A percentile compares a stretch with the other conserved stretches of the same genome.
These are phyloP conservation scores for Hafferia zeledoni DNA, from an alignment of 2,797 vertebrate species.

Conservation along the genomic window DNA sequence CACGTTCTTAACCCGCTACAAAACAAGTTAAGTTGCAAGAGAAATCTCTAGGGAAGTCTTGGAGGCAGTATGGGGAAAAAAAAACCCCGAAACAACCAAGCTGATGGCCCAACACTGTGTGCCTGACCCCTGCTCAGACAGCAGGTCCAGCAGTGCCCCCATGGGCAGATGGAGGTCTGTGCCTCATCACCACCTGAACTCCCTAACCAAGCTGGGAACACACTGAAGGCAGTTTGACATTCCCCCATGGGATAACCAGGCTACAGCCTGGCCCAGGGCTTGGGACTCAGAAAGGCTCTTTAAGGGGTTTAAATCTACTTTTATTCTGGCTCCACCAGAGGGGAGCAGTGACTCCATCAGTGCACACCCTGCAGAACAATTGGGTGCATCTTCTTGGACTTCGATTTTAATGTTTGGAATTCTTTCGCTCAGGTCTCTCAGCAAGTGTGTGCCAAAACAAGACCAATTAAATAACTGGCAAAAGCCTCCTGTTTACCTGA, in stretches of 20 bases:
- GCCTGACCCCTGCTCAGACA: background rate
- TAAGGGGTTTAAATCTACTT: background rate
- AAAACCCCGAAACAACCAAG: background rate
- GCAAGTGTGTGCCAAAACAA: background rate
- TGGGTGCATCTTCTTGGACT: background rate
- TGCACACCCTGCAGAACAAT: too few species aligned
- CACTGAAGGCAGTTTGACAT: background rate
- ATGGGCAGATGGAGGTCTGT: rapidly evolving
- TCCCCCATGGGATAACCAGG: background rate
- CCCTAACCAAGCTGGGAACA: background rate
- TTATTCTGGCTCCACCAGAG: background rate
- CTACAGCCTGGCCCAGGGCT: background rate
- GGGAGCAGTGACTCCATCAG: background rate
- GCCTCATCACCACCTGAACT: background rate
- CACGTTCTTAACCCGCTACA: background rate
- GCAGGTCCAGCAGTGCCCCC: too few species aligned
- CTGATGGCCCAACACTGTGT: background rate
- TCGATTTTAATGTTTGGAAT: background rate
- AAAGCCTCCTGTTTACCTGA: background rate
- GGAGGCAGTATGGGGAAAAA: background rate
- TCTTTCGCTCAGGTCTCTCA: background rate
- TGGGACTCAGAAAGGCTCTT: background rate
- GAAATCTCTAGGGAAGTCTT: conserved; percentile 3
- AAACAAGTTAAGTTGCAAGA: background rate
- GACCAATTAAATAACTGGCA: background rate